A percentile compares a stretch with the other conserved stretches of the same genome.
Conservation (phyloP, 2,888 invertebrate species). For the Brachyopa scutellaris region DNA sequence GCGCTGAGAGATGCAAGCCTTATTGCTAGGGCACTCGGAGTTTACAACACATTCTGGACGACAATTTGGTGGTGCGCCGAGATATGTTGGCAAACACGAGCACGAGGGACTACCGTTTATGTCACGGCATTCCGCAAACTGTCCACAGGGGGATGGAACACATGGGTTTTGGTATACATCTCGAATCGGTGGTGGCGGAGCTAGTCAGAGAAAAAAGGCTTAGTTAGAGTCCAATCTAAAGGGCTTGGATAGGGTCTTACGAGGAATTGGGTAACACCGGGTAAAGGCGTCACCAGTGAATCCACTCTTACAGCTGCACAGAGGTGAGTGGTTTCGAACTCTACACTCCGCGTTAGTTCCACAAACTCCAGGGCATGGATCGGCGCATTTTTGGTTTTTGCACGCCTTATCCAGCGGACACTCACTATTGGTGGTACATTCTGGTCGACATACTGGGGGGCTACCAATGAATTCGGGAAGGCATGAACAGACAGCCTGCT, state of each 20-base stretch:
- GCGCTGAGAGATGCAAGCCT: conserved; percentile 88
- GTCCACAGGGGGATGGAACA: conserved; percentile 88
- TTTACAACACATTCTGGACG: conserved; percentile 88
- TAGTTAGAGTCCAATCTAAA: not conserved
- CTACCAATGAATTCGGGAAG: conserved; percentile 84
- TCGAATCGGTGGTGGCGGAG: conserved; percentile 74
- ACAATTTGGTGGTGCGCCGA: conserved; percentile 88
- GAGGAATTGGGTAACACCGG: conserved; percentile 83
- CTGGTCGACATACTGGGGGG: conserved; percentile 87
- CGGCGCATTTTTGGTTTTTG: conserved; percentile 85
- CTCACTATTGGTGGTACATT: conserved; percentile 86
- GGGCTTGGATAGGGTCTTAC: conserved; percentile 75
- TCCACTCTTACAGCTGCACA: conserved; percentile 87
- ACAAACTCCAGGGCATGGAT: conserved; percentile 86
- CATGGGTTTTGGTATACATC: conserved; percentile 85
- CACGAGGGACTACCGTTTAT: conserved; percentile 86
- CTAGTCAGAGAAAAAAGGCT: conserved; percentile 55
- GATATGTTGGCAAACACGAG: conserved; percentile 85
- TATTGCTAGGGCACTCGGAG: conserved; percentile 87
- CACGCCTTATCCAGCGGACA: conserved; percentile 85
- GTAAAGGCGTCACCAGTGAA: conserved; percentile 90
- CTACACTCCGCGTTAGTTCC: conserved; percentile 87
- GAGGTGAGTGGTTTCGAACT: conserved; percentile 89
- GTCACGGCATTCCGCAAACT: conserved; percentile 86
- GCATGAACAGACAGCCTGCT: conserved; percentile 85